These are phyloP conservation scores for Pachypanchax playfairii DNA, from an alignment of 2,113 vertebrate genomes.

Conservation along the genomic window DNA sequence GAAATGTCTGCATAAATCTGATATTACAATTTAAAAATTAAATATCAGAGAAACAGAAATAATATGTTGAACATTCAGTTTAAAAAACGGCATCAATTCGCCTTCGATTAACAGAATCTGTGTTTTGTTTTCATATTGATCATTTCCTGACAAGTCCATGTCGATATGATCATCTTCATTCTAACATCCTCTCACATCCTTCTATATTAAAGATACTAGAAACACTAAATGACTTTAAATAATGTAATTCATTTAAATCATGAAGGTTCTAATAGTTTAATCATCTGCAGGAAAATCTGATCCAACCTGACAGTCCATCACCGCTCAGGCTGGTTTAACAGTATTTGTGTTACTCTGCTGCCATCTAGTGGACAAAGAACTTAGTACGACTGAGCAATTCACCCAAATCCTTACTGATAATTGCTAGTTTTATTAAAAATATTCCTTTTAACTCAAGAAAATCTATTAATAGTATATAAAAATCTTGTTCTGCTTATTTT, in stretches of 20 bases:
- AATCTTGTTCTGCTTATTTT: background rate
- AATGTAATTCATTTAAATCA: constrained; percentile 16
- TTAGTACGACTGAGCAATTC: background rate
- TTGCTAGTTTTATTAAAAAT: background rate
- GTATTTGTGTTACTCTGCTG: constrained; percentile 48
- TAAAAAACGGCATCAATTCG: too few species aligned
- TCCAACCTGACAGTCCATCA: constrained; percentile 13
- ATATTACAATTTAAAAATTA: too few species aligned
- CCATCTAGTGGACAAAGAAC: constrained; percentile 64
- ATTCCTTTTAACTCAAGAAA: background rate
- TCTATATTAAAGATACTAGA: background rate
- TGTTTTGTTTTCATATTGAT: background rate
- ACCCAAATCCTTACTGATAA: background rate
- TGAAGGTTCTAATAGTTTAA: background rate
- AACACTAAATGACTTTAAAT: constrained; percentile 1
- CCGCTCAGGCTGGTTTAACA: background rate
- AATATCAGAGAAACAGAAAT: too few species aligned
- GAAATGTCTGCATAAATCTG: background rate
- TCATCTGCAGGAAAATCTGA: constrained; percentile 32
- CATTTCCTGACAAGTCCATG: constrained; percentile 1
- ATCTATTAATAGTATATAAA: background rate
- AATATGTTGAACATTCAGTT: too few species aligned
- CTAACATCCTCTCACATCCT: background rate
- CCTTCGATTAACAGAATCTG: too few species aligned
- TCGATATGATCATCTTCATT: background rate